Conservation (phyloP, 2,797 vertebrate genomes). For the Platyrinchus mystaceus region DNA sequence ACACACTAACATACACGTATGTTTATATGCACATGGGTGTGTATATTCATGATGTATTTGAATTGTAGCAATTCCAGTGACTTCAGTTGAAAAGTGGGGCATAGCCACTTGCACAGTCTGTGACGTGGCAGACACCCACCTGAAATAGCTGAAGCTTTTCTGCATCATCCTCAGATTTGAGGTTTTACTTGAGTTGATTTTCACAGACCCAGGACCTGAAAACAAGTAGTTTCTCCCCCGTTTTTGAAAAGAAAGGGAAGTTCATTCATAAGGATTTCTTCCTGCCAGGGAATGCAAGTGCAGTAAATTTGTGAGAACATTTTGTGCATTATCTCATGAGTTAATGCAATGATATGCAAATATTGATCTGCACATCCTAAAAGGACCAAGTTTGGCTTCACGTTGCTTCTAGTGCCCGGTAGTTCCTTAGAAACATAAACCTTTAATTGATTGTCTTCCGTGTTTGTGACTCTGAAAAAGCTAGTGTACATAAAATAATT, state of each 20-base stretch:
- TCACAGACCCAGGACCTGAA: not conserved
- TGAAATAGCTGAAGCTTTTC: not conserved
- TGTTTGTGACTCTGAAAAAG: constrained; percentile 5
- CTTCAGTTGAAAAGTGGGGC: not conserved
- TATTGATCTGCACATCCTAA: constrained; percentile 35
- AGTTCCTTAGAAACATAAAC: constrained; percentile 43
- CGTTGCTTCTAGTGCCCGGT: constrained; percentile 17
- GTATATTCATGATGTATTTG: not conserved
- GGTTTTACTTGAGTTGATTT: not conserved
- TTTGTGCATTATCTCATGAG: constrained; percentile 28
- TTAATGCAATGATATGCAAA: not conserved
- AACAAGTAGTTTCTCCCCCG: not conserved
- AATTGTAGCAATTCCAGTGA: not conserved
- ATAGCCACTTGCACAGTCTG: not conserved
- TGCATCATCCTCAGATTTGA: not conserved
- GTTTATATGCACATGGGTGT: not conserved
- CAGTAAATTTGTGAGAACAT: not conserved
- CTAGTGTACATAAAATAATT: constrained; percentile 1
- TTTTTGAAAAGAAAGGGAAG: not conserved
- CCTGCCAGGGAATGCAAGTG: not conserved
- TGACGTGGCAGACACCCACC: not conserved
- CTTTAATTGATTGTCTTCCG: constrained; percentile 35
- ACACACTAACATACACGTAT: no score
- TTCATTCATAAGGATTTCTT: not conserved
- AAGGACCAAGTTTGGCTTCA: constrained; percentile 15